phyloP scores from a whole-genome alignment of 1,140 invertebrate genomes.

The Zeugodacus cucurbitae region DNA sequence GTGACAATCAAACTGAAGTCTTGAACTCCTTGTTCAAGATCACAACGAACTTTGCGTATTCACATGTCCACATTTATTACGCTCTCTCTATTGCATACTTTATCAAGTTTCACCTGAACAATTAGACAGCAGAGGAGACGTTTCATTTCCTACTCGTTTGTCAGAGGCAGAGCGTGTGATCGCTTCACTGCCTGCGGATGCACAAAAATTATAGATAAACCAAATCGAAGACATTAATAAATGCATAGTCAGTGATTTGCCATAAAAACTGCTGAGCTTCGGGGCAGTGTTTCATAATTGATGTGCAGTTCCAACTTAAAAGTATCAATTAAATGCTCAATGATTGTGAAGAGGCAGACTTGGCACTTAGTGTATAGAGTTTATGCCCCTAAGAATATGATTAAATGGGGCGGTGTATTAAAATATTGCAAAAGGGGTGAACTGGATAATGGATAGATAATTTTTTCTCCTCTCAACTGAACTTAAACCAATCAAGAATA shows the following conservation, averaged over 20 bases:
- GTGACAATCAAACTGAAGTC: too few relatives aligned
- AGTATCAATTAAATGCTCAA: constrained; percentile 40
- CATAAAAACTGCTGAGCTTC: constrained; percentile 42
- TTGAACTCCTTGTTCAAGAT: too few relatives aligned
- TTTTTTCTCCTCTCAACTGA: too few relatives aligned
- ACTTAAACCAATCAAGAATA: too few relatives aligned
- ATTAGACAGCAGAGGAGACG: constrained; percentile 6
- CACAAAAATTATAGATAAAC: constrained; percentile 31
- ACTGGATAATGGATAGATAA: too few relatives aligned
- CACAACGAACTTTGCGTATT: too few relatives aligned
- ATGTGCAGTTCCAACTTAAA: constrained; percentile 40
- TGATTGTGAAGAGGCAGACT: neutral
- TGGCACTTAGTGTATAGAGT: neutral
- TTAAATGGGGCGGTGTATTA: neutral
- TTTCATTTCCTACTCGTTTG: constrained; percentile 1
- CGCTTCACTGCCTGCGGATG: neutral
- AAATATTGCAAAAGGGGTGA: neutral
- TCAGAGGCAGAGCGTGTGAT: constrained; percentile 6
- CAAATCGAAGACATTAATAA: constrained; percentile 39
- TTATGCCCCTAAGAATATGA: neutral
- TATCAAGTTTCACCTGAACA: neutral
- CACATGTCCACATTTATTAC: too few relatives aligned
- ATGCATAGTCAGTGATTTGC: constrained; percentile 39
- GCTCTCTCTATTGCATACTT: too few relatives aligned
- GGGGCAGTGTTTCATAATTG: constrained; percentile 38